Conservation (phyloP, 2,113 vertebrate genomes). For the Tragelaphus scriptus region DNA sequence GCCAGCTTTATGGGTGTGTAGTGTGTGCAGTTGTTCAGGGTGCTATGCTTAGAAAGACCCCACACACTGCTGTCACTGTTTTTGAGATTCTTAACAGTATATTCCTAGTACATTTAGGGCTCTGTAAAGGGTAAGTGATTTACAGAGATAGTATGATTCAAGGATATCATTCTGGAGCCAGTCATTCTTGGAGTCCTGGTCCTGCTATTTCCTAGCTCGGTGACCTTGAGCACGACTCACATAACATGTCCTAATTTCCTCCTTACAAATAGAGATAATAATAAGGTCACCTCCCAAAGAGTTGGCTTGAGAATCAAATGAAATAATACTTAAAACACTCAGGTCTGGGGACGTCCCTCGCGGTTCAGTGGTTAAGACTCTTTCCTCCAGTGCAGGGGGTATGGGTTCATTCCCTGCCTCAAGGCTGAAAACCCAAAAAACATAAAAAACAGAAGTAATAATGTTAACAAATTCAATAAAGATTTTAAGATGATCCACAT, state of each 20-base stretch:
- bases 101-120: not conserved
- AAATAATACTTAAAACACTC: not conserved
- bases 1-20: not conserved
- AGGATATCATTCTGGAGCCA: not conserved
- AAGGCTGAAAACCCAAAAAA: not conserved
- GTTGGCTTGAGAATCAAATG: not conserved
- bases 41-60: not conserved
- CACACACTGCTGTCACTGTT: not conserved
- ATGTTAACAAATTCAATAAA: not conserved
- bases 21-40: not conserved
- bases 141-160: not conserved
- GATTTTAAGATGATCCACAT: not conserved
- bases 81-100: not conserved
- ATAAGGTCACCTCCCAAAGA: not conserved
- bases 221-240: not conserved
- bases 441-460: not conserved
- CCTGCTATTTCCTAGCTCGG: not conserved
- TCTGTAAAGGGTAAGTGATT: not conserved
- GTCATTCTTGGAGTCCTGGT: not conserved
- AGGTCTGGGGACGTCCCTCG: not conserved
- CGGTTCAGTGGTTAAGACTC: not conserved
- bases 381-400: not conserved
- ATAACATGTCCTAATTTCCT: not conserved
- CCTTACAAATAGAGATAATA: not conserved
- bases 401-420: not conserved